Evolutionary conservation across 1,140 invertebrate genomes (phyloP).

Genomic region (Nebria ingens): DNA sequence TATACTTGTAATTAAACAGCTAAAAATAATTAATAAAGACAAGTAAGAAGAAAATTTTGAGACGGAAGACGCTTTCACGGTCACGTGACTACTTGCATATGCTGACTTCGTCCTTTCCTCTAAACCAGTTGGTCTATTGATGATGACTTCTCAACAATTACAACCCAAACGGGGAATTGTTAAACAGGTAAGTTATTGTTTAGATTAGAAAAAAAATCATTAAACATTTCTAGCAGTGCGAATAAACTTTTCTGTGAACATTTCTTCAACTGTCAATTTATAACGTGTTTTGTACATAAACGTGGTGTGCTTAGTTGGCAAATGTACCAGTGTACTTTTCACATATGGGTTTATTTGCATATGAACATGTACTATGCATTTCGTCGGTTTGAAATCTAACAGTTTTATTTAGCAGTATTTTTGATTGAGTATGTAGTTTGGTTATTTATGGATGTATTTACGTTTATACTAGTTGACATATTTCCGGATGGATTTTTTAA

Average conservation of each 20-base stretch:
- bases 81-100: constrained; percentile 15
- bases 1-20: neutral
- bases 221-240: too few relatives aligned
- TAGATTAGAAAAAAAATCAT: too few relatives aligned
- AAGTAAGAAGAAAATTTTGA: neutral
- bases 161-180: constrained; percentile 41
- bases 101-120: constrained; percentile 17
- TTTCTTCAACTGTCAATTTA: neutral
- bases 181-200: constrained; percentile 40
- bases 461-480: constrained; percentile 35
- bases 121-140: constrained; percentile 25
- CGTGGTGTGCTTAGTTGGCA: constrained; percentile 21
- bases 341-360: constrained; percentile 15
- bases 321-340: constrained; percentile 13
- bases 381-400: too few relatives aligned
- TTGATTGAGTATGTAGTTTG: neutral
- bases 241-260: too few relatives aligned
- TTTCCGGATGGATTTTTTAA: constrained; percentile 20
- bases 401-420: too few relatives aligned
- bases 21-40: neutral
- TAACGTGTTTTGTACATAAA: constrained; percentile 10
- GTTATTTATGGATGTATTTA: constrained; percentile 12
- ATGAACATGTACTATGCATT: too few relatives aligned
- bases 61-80: constrained; percentile 15
- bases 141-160: constrained; percentile 38